Evolutionary conservation across 2,113 vertebrate genomes (phyloP).

Genomic region (Alces alces): DNA sequence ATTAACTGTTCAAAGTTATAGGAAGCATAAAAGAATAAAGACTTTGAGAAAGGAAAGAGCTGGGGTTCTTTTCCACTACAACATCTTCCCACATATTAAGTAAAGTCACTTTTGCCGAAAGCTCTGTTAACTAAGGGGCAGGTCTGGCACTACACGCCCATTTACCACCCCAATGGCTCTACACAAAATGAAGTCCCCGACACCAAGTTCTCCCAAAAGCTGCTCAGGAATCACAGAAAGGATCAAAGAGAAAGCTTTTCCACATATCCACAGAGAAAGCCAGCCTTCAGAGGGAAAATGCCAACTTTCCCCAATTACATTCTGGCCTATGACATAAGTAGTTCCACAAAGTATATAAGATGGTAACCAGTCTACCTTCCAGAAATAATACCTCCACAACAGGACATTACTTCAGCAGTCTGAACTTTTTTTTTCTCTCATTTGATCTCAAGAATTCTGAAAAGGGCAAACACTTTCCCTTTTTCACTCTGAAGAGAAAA

Average conservation of each 20-base stretch:
- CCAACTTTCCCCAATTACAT: background rate
- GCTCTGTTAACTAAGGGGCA: background rate
- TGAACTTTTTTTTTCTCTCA: background rate
- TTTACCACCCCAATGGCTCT: background rate
- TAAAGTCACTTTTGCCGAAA: background rate
- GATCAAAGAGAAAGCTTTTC: background rate
- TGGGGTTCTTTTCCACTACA: background rate
- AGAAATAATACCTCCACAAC: background rate
- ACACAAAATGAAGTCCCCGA: background rate
- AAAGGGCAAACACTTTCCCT: background rate
- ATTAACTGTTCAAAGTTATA: background rate
- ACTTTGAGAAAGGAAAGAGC: background rate
- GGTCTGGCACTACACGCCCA: background rate
- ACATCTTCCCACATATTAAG: background rate
- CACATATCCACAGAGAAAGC: background rate
- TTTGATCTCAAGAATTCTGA: conserved; percentile 17
- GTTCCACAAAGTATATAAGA: background rate
- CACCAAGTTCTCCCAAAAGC: background rate
- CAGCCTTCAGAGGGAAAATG: background rate
- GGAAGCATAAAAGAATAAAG: background rate
- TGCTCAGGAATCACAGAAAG: background rate
- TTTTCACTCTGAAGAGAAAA: conserved; percentile 5
- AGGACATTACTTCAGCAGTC: background rate
- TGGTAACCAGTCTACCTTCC: background rate
- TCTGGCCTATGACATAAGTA: background rate